phyloP scores from a whole-genome alignment of 2,888 invertebrate species.

The Aleiodes alternator region DNA sequence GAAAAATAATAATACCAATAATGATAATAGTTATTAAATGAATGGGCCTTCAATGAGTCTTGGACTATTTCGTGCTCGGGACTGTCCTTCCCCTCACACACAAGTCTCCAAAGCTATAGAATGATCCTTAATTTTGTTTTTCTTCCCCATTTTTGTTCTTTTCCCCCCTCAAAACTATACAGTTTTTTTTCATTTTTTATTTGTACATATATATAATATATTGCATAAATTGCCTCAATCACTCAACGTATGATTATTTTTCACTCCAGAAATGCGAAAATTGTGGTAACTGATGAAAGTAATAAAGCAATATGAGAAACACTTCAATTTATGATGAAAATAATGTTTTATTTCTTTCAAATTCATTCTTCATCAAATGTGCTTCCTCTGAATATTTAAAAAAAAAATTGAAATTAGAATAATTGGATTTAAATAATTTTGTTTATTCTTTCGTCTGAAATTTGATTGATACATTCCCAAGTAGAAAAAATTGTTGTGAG shows the following conservation, averaged over 20 bases:
- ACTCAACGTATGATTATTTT: conserved; percentile 63
- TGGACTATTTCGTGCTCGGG: conserved; percentile 66
- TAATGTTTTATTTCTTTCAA: conserved; percentile 1
- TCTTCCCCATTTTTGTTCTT: conserved; percentile 58
- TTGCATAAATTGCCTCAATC: conserved; percentile 63
- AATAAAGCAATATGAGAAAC: conserved; percentile 59
- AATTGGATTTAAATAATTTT: neutral
- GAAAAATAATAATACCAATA: neutral
- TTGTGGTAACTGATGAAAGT: conserved; percentile 25
- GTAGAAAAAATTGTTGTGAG: neutral
- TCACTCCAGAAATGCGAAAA: conserved; percentile 61
- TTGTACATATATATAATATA: conserved; percentile 58
- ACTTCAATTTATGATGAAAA: conserved; percentile 50
- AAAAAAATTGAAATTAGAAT: neutral
- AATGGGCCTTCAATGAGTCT: conserved; percentile 65
- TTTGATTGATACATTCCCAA: conserved; percentile 1
- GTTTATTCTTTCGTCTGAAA: neutral
- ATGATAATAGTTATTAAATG: conserved; percentile 53
- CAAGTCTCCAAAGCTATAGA: conserved; percentile 62
- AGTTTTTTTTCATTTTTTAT: neutral
- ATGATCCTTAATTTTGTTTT: conserved; percentile 64
- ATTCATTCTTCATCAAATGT: conserved; percentile 12
- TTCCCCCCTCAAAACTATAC: neutral
- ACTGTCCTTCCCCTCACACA: conserved; percentile 60
- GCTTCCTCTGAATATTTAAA: conserved; percentile 32